These are phyloP conservation scores for Myiozetetes cayanensis DNA, from an alignment of 2,113 vertebrate genomes.

Conservation along the genomic window DNA sequence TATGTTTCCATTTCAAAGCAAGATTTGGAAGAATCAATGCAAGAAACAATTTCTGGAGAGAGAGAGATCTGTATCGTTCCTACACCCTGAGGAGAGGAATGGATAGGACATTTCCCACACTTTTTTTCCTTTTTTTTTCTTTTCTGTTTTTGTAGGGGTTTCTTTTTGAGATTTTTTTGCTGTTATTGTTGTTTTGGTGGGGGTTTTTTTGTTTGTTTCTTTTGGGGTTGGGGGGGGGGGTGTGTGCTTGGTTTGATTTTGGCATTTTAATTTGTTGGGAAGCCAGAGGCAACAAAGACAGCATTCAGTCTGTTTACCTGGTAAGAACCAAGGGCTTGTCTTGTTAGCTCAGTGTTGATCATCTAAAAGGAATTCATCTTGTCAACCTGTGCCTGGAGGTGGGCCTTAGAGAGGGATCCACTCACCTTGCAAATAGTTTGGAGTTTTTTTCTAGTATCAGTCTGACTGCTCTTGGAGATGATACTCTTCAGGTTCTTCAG, in stretches of 20 bases:
- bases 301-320: not conserved
- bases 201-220: not conserved
- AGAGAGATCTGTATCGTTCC: not conserved
- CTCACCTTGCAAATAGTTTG: not conserved
- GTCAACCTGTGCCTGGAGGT: not conserved
- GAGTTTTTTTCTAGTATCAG: not conserved
- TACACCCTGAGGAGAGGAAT: not conserved
- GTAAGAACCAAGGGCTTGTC: not conserved
- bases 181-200: not conserved
- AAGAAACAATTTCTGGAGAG: not conserved
- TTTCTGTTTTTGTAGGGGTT: not conserved
- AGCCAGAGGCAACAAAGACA: not conserved
- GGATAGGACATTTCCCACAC: not conserved
- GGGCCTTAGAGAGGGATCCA: not conserved
- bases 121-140: not conserved
- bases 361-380: not conserved
- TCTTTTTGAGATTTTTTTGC: not conserved
- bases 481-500: not conserved
- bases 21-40: not conserved
- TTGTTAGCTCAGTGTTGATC: not conserved
- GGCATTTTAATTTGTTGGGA: not conserved
- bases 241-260: not conserved
- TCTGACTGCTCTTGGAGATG: accelerated
- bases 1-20: not conserved
- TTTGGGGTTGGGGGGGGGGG: not conserved